Conservation (phyloP, 2,113 vertebrate species). For the Bubo blakistoni region DNA sequence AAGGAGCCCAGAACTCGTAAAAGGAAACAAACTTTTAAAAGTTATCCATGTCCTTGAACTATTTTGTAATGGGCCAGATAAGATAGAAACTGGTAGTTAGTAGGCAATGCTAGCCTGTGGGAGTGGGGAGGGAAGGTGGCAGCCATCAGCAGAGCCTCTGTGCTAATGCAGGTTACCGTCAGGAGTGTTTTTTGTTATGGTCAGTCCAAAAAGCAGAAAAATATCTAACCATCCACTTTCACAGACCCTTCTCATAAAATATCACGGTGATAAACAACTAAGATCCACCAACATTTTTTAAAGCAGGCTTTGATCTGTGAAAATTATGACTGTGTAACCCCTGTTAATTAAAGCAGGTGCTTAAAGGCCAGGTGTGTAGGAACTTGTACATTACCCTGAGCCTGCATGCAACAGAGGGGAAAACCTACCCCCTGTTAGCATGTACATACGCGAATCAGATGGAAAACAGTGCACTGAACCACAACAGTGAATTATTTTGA, state of each 20-base stretch:
- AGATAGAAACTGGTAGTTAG: not conserved
- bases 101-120: not conserved
- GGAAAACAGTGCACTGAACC: not conserved
- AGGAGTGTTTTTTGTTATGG: not conserved
- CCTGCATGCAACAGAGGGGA: not conserved
- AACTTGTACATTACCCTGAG: not conserved
- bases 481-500: not conserved
- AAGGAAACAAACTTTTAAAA: not conserved
- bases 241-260: not conserved
- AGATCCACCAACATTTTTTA: not conserved
- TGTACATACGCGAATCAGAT: accelerated
- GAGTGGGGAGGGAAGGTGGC: not conserved
- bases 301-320: not conserved
- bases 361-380: not conserved
- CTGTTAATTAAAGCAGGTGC: not conserved
- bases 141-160: not conserved
- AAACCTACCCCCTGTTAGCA: not conserved
- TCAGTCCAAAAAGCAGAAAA: not conserved
- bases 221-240: not conserved
- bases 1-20: not conserved
- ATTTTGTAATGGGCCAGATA: not conserved
- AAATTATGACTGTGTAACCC: not conserved
- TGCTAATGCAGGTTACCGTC: not conserved
- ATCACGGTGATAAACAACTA: not conserved
- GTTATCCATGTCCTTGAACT: not conserved